These are phyloP conservation scores for Boulengerochromis microlepis DNA, from an alignment of 2,113 vertebrate genomes.

Conservation along the genomic window DNA sequence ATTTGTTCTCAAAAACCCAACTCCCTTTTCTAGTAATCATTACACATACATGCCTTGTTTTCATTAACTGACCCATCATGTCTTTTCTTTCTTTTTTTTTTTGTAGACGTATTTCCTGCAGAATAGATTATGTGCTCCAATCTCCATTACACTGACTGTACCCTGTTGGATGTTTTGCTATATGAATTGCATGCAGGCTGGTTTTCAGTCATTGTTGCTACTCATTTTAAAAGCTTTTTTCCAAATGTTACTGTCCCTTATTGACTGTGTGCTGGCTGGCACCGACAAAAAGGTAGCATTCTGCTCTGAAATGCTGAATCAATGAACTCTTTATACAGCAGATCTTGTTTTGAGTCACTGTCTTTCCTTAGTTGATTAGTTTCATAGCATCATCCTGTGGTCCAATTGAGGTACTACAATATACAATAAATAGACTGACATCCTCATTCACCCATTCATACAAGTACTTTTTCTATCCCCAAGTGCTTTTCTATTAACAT, in stretches of 20 bases:
- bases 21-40: background rate
- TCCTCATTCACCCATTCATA: background rate
- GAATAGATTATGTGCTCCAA: background rate
- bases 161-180: background rate
- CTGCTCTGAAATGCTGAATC: background rate
- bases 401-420: background rate
- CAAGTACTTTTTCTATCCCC: background rate
- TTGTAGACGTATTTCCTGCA: background rate
- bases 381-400: conserved; percentile 13
- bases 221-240: background rate
- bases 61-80: background rate
- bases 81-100: background rate
- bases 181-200: background rate
- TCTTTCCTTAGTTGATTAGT: background rate
- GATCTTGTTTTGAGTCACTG: background rate
- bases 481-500: background rate
- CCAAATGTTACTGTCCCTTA: background rate
- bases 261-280: background rate
- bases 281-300: background rate
- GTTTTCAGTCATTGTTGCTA: background rate
- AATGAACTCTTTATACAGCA: background rate
- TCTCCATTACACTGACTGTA: background rate
- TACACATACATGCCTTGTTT: background rate
- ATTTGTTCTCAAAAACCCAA: background rate
- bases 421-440: background rate